Conservation (phyloP, 2,888 invertebrate genomes). For the Hydropsyche betteni region DNA sequence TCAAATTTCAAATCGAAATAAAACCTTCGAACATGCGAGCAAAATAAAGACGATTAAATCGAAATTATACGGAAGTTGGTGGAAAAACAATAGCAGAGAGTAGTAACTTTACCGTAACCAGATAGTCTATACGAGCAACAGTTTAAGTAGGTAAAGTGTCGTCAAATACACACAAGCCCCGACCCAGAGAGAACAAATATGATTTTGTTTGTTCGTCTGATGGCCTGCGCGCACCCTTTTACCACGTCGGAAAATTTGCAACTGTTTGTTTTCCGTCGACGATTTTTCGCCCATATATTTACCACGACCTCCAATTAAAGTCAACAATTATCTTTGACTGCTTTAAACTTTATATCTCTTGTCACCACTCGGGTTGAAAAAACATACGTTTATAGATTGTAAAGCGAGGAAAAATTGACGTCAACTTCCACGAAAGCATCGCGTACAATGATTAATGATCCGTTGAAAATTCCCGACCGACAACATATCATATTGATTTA, state of each 20-base stretch:
- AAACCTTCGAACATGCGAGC: not conserved
- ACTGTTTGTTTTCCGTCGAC: slow-evolving; percentile 8
- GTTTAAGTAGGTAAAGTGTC: slow-evolving; percentile 11
- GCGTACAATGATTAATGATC: slow-evolving; percentile 14
- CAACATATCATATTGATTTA: not conserved
- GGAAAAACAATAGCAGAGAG: too few relatives aligned
- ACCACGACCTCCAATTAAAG: not conserved
- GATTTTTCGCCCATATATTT: not conserved
- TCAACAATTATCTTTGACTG: not conserved
- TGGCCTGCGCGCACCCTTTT: slow-evolving; percentile 9
- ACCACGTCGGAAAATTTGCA: slow-evolving; percentile 8
- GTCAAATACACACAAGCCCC: slow-evolving; percentile 26
- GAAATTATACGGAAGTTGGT: too few relatives aligned
- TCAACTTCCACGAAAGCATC: not conserved
- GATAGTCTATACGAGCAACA: slow-evolving; percentile 11
- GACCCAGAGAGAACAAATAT: slow-evolving; percentile 21
- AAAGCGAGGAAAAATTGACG: slow-evolving; percentile 6
- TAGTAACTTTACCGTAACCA: not conserved
- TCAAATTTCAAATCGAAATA: not conserved
- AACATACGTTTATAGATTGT: slow-evolving; percentile 4
- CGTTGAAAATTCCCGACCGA: not conserved
- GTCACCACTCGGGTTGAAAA: not conserved
- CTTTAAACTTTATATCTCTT: not conserved
- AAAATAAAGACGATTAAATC: too few relatives aligned
- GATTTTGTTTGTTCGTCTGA: slow-evolving; percentile 15